These are phyloP conservation scores for Bombus sibiricus DNA, from an alignment of 1,140 invertebrate genomes.

Conservation along the genomic window DNA sequence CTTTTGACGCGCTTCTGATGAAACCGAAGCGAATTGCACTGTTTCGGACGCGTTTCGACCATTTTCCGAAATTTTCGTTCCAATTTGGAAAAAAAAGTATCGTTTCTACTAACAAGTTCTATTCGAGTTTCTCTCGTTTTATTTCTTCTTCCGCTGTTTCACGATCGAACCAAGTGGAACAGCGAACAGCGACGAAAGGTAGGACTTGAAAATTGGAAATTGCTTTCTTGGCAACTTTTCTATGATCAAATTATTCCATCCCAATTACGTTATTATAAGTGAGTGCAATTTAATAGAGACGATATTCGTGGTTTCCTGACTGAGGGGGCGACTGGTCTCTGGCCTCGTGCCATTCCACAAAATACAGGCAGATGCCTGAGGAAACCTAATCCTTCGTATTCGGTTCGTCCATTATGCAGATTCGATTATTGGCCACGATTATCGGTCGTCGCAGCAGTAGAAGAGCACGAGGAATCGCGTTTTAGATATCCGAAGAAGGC, in stretches of 20 bases:
- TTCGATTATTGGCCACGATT: constrained; percentile 16
- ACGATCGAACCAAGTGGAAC: neutral
- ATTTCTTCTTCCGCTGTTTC: neutral
- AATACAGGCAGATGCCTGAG: neutral
- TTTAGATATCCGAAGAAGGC: neutral
- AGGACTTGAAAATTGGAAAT: neutral
- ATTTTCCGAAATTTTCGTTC: no score
- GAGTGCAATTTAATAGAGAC: constrained; percentile 25
- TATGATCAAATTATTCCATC: constrained; percentile 7
- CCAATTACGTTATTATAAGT: neutral
- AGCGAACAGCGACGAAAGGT: neutral
- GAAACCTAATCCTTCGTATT: constrained; percentile 2
- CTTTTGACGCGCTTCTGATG: no score
- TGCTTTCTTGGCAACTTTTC: constrained; percentile 11
- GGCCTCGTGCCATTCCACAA: constrained; percentile 19
- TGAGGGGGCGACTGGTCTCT: neutral
- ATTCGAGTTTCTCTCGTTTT: no score
- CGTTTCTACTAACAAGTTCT: no score
- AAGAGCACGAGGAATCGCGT: neutral
- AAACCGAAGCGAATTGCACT: no score
- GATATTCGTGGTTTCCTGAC: constrained; percentile 18
- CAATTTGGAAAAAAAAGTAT: no score
- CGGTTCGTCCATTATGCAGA: constrained; percentile 32
- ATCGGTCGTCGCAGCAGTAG: neutral
- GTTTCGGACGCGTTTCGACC: no score